phyloP scores from a whole-genome alignment of 2,888 invertebrate genomes.

The Drosophila melanosoma region DNA sequence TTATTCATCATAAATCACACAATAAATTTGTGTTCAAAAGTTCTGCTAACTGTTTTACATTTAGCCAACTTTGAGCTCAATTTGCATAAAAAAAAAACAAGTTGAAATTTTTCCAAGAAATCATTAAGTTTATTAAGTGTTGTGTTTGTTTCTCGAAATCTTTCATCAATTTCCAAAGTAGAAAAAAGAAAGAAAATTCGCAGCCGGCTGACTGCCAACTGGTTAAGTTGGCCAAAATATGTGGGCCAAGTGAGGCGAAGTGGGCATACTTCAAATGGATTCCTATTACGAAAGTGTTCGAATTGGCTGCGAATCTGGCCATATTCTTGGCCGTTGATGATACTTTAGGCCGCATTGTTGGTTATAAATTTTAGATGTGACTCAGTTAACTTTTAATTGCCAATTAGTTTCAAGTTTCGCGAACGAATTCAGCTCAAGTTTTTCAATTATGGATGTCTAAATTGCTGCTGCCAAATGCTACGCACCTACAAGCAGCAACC shows the following conservation, averaged over 20 bases:
- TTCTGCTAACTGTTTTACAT: conserved; percentile 13
- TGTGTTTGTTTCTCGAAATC: conserved; percentile 8
- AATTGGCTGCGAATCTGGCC: conserved; percentile 37
- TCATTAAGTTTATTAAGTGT: conserved; percentile 28
- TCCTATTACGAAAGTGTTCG: conserved; percentile 22
- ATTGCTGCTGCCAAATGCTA: conserved; percentile 37
- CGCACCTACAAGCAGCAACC: background rate
- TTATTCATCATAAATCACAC: background rate
- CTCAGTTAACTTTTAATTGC: conserved; percentile 63
- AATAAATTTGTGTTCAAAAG: background rate
- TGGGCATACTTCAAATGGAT: conserved; percentile 24
- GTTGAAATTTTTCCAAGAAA: conserved; percentile 21
- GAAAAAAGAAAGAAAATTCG: background rate
- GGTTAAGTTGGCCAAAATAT: conserved; percentile 15
- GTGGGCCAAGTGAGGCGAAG: conserved; percentile 28
- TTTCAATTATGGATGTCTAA: conserved; percentile 61
- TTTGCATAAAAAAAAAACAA: conserved; percentile 38
- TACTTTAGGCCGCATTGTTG: conserved; percentile 14
- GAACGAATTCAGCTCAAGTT: conserved; percentile 57
- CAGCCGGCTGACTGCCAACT: background rate
- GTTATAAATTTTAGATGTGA: conserved; percentile 54
- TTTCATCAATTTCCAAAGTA: conserved; percentile 11
- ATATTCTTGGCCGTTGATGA: conserved; percentile 25
- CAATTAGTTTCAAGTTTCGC: conserved; percentile 60
- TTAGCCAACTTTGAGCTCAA: conserved; percentile 22